Evolutionary conservation across 2,888 invertebrate genomes (phyloP), one percentile per base, ranked within the genome.

Genomic region (Drosophila gaucha): DNA sequence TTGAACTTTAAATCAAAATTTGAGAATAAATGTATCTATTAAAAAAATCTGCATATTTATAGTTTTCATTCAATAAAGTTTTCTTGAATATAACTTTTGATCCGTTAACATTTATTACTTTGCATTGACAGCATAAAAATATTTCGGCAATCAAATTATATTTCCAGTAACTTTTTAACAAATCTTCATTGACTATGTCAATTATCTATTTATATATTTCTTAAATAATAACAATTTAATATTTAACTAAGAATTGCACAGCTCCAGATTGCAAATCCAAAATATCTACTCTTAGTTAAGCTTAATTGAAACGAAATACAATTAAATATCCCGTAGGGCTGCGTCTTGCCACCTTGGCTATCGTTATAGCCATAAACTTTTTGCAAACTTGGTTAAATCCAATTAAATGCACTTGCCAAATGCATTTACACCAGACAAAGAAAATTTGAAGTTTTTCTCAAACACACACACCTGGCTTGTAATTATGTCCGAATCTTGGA

Each of bases 321-420:
- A 28, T 28, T 14, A 9, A n/a, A 20, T 50, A 9, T 2, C 9
- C 22, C 20, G 12, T 30, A 24, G 3, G 1, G 16, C 14, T 47
- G 22, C 14, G 14, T 43, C 12, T 3, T 22, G 16, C 12, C 5
- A 18, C 18, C 26, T n/a, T 41, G 41, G 10, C 33, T 24, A n/a
- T 12, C 16, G 12, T n/a, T 33, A 4, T 16, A 20, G 28, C 36
- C 30, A 51, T 46, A 44, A 52, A 54, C 10, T 58, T 30, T 54
- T 9, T 22, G 46, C 51, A 16, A 68, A 26, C 6, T 39, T 41
- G 41, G 9, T 43, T 50, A 44, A 69, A 69, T 66, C 65, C 78
- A 77, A 67, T 78, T 70, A 65, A 78, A 67, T 49, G 35, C 57
- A 49, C 18, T 74, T 68, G 64, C 51, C 60, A 77, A 72, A 64